Base-by-base conservation (phyloP, 2,888 invertebrate species). In the Vandiemenella viatica region DNA sequence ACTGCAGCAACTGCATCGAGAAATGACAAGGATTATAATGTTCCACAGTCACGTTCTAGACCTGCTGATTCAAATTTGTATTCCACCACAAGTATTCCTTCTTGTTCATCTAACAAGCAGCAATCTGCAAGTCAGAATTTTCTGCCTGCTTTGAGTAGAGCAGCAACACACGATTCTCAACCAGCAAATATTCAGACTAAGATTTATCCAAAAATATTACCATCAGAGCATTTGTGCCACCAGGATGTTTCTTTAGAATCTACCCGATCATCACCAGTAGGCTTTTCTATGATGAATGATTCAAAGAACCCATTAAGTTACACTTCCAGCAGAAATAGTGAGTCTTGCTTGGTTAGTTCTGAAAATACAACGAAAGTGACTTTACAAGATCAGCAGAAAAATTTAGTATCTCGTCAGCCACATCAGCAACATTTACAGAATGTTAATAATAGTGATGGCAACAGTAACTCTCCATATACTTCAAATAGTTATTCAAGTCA, bases 201-300 rank as follows among this genome's bases (percentile, higher is more conserved):
- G 68, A 80, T 81, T 56, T 82, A 83, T 68, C 75, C 80, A 57
- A 85, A 85, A 70, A 77, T 80, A 58, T 59, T 82, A 56, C 58
- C 57, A 44, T 59, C 59, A 4, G 68, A 70, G 20, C 60, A 65
- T 15, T 58, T 62, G 50, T 59, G 63, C 52, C 55, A 50, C 42
- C 58, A 51, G 26, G 59, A 58, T 46, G 56, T 59, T 13, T 65
- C 72, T 63, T 71, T 74, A 58, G 73, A 77, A 67, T 73, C 73
- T 64, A 73, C 64, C 67, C 79, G 81, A 58, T 81, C 80, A 15
- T 81, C 82, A 15, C 82, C 83, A 7, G 81, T 83, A 56, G 82
- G 83, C 65, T 83, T 80, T 65, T 80, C 82, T 1, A 77, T 81
- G 56, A 80, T 83, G 75, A 83, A 83, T 65, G 74, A 76, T 7